These are phyloP conservation scores for Meloidogyne chitwoodi DNA, from an alignment of 1,140 invertebrate genomes.

Conservation along the genomic window DNA sequence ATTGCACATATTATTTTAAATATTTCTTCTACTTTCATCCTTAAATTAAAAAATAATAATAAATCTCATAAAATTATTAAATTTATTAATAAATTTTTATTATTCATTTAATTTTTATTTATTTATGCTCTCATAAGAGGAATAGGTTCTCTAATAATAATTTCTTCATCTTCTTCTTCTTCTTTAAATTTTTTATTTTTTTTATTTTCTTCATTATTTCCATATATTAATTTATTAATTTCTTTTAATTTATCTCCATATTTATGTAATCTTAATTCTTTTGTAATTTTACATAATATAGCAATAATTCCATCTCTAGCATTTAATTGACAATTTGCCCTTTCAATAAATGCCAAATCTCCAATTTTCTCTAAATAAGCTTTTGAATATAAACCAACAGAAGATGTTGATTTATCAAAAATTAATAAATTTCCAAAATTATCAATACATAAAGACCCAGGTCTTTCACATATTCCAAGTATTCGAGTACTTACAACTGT, in stretches of 20 bases:
- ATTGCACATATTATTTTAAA: no score
- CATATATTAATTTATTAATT: constrained; percentile 24
- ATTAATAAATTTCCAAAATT: constrained; percentile 43
- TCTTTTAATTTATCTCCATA: constrained; percentile 7
- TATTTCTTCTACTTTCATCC: no score
- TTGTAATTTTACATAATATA: constrained; percentile 8
- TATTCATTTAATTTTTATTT: no score
- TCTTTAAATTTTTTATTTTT: not conserved
- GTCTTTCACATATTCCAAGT: constrained; percentile 39
- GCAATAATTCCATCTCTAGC: constrained; percentile 27
- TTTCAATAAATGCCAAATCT: constrained; percentile 27
- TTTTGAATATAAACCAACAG: constrained; percentile 29
- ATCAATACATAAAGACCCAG: constrained; percentile 34
- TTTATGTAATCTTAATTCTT: constrained; percentile 23
- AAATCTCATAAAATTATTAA: no score
- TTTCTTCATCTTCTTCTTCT: not conserved
- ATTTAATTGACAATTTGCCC: constrained; percentile 24
- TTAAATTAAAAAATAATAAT: no score
- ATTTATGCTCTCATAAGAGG: not conserved
- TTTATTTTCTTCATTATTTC: not conserved
- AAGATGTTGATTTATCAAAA: constrained; percentile 37
- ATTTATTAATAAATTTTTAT: no score
- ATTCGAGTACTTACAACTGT: constrained; percentile 29
- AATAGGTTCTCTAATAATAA: not conserved
- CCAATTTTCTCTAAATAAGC: constrained; percentile 31